A percentile compares a stretch with the other conserved stretches of the same genome.
phyloP scores from a whole-genome alignment of 2,888 invertebrate genomes.

The Eutolmus rufibarbis region DNA sequence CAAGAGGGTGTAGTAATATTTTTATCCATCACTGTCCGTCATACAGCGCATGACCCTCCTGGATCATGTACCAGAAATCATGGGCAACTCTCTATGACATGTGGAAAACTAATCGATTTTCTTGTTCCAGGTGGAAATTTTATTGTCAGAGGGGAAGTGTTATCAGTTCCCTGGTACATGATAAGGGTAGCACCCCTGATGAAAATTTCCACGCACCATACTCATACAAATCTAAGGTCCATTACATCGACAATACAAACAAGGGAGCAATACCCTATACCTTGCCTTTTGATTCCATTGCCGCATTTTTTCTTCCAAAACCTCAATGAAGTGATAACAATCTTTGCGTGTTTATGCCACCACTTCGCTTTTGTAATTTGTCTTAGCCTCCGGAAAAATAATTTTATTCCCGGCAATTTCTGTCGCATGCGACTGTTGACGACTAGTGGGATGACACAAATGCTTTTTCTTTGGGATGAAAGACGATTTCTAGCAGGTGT shows the following conservation, averaged over 20 bases:
- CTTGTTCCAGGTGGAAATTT: conserved; percentile 8
- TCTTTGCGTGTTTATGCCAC: conserved; percentile 1
- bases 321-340: conserved; percentile 7
- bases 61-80: conserved; percentile 24
- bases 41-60: conserved; percentile 8
- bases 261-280: background rate
- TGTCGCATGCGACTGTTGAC: background rate
- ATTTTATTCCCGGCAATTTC: background rate
- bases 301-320: background rate
- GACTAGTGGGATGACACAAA: background rate
- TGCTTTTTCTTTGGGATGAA: background rate
- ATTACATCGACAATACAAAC: background rate
- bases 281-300: background rate
- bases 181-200: conserved; percentile 21
- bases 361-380: background rate
- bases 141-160: conserved; percentile 14
- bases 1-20: background rate
- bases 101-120: conserved; percentile 36
- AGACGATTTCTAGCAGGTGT: background rate
- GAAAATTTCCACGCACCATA: background rate
- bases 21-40: background rate
- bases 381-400: background rate
- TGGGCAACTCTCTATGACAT: conserved; percentile 20
- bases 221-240: background rate
- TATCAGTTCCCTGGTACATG: background rate